phyloP scores from a whole-genome alignment of 2,113 vertebrate genomes.

The Mesoclemmys tuberculata region DNA sequence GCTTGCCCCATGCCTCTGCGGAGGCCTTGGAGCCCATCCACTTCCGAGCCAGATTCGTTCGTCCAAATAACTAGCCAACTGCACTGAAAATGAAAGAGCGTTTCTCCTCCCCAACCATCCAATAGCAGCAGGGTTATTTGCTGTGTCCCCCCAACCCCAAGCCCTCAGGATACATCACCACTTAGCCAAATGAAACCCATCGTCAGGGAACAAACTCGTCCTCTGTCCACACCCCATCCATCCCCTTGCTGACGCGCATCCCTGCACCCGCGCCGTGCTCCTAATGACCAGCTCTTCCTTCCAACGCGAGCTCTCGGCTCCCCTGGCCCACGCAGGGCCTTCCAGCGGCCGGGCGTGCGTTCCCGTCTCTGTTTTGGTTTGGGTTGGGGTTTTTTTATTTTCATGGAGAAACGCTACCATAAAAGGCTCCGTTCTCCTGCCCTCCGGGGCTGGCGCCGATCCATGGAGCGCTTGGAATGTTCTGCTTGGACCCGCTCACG shows the following conservation, averaged over 20 bases:
- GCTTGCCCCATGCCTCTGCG: neutral
- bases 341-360: neutral
- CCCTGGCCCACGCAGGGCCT: conserved; percentile 16
- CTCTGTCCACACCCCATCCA: neutral
- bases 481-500: conserved; percentile 43
- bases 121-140: neutral
- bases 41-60: neutral
- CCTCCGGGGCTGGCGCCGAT: conserved; percentile 60
- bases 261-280: conserved; percentile 8
- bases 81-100: neutral
- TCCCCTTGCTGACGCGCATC: neutral
- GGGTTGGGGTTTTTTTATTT: conserved; percentile 22
- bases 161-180: neutral
- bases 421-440: conserved; percentile 77
- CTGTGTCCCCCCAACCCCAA: neutral
- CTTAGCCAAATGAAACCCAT: neutral
- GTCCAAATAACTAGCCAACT: neutral
- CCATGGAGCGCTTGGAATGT: conserved; percentile 76
- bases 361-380: conserved; percentile 19
- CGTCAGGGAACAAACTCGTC: neutral
- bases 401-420: conserved; percentile 76
- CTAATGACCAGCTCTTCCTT: conserved; percentile 47
- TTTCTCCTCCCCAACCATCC: neutral
- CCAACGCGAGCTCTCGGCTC: conserved; percentile 8
- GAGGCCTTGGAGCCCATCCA: neutral